These are phyloP conservation scores for Thecocarcelia acutangulata DNA, from an alignment of 2,888 invertebrate genomes.

Conservation along the genomic window DNA sequence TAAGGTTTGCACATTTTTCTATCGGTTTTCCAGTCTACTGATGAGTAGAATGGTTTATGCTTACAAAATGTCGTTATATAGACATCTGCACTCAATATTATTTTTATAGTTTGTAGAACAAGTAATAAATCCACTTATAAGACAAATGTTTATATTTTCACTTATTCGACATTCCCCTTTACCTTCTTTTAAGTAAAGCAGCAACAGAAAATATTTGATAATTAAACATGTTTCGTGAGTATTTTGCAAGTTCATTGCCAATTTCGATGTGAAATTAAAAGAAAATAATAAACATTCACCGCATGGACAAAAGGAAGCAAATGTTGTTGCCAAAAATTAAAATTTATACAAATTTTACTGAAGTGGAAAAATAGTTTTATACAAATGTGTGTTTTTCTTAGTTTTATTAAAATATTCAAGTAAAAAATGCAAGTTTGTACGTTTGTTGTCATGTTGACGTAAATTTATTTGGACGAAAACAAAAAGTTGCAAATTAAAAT, in stretches of 20 bases:
- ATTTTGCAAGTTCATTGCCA: slow-evolving; percentile 34
- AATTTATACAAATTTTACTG: slow-evolving; percentile 30
- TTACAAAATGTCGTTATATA: no score
- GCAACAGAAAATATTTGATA: slow-evolving; percentile 9
- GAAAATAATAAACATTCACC: background rate
- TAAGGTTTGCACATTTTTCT: no score
- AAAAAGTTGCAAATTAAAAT: slow-evolving; percentile 22
- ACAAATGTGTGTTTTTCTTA: background rate
- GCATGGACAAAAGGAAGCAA: slow-evolving; percentile 19
- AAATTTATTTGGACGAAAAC: slow-evolving; percentile 34
- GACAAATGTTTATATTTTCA: no score
- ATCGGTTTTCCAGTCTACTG: no score
- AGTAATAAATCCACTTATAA: no score
- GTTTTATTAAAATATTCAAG: slow-evolving; percentile 9
- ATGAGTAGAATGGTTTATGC: no score
- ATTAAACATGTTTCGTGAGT: background rate
- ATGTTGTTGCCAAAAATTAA: slow-evolving; percentile 27
- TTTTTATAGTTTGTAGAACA: no score
- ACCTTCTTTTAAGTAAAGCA: no score
- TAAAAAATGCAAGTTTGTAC: background rate
- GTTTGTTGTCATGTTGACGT: slow-evolving; percentile 15
- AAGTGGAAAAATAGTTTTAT: slow-evolving; percentile 2
- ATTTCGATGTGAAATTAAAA: background rate
- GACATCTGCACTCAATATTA: no score
- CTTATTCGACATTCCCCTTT: no score